Conservation (phyloP, 2,113 vertebrate species). For the Origma solitaria region DNA sequence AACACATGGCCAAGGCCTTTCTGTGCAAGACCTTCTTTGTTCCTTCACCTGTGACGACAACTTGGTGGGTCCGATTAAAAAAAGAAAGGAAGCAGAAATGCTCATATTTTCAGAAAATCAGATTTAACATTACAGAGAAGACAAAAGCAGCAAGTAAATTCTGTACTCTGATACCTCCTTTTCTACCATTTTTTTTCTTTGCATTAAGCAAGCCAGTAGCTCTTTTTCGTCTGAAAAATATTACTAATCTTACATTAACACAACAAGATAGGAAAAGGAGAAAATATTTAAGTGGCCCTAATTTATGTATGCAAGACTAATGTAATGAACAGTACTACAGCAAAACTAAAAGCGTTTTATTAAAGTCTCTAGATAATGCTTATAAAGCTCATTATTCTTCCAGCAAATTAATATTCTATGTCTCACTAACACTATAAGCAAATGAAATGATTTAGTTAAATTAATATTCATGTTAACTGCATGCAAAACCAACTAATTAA, state of each 20-base stretch:
- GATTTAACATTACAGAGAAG: not conserved
- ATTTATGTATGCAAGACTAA: not conserved
- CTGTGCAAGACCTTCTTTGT: not conserved
- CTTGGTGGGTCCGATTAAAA: not conserved
- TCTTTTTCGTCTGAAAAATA: not conserved
- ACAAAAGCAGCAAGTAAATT: not conserved
- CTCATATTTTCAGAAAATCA: not conserved
- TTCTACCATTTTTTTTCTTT: not conserved
- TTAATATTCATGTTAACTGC: slow-evolving; percentile 41
- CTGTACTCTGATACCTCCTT: not conserved
- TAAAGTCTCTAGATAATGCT: not conserved
- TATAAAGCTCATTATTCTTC: slow-evolving; percentile 32
- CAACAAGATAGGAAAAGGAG: not conserved
- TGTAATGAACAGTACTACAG: not conserved
- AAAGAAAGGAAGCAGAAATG: not conserved
- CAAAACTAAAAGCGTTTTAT: slow-evolving; percentile 11
- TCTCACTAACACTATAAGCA: slow-evolving; percentile 22
- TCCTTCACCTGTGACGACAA: not conserved
- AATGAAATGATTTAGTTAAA: slow-evolving; percentile 18
- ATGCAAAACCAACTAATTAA: slow-evolving; percentile 51
- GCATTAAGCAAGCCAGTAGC: not conserved
- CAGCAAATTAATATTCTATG: slow-evolving; percentile 31
- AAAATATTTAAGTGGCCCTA: not conserved
- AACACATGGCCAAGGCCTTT: not conserved
- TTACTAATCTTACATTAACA: not conserved